Percentiles rank a stretch among this genome's conserved stretches.
These are phyloP conservation scores for Limnephilus marmoratus DNA, from an alignment of 2,888 invertebrate species.

Conservation along the genomic window DNA sequence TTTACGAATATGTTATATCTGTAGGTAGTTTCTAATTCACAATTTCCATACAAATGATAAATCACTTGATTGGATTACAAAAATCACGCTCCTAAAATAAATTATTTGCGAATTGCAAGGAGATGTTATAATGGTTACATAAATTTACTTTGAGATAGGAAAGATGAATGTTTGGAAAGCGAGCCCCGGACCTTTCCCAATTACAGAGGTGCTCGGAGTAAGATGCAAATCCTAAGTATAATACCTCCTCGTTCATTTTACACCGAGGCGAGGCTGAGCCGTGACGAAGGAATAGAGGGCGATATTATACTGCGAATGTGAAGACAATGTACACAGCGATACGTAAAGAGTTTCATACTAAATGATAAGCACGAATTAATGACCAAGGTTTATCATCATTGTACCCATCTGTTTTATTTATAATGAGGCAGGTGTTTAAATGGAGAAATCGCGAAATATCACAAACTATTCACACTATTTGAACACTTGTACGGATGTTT, in stretches of 20 bases:
- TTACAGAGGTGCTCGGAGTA: conserved; percentile 5
- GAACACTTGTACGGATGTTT: background rate
- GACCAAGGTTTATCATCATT: background rate
- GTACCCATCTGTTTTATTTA: background rate
- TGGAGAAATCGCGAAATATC: background rate
- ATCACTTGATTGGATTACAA: background rate
- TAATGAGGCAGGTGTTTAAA: background rate
- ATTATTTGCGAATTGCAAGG: background rate
- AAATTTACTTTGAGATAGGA: background rate
- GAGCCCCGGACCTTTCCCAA: conserved; percentile 17
- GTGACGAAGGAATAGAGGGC: background rate
- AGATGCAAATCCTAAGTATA: conserved; percentile 26
- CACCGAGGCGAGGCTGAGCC: background rate
- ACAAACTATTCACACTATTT: background rate
- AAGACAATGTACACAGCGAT: background rate
- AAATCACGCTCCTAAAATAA: background rate
- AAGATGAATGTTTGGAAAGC: background rate
- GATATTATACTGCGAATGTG: background rate
- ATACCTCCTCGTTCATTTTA: conserved; percentile 17
- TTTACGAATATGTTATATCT: too few species aligned
- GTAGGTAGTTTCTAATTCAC: background rate
- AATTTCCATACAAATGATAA: background rate
- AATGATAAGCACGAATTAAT: background rate
- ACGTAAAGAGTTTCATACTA: background rate
- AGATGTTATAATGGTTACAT: background rate